phyloP scores from a whole-genome alignment of 2,113 vertebrate species.

The Phoxinus phoxinus region DNA sequence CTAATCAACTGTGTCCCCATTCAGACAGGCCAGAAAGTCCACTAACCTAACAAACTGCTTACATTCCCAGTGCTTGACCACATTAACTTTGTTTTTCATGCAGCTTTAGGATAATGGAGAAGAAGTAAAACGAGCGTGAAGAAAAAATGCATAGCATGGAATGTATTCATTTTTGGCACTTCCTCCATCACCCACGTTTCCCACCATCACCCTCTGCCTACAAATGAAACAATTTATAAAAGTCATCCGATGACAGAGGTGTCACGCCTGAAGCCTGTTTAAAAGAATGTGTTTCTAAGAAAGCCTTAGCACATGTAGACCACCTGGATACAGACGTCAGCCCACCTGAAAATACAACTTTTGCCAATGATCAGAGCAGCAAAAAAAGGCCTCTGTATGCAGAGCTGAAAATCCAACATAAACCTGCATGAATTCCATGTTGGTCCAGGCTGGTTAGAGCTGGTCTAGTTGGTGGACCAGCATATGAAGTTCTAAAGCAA shows the following conservation, averaged over 20 bases:
- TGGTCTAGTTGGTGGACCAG: too few species aligned
- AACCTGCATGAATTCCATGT: too few species aligned
- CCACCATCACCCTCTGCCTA: slow-evolving; percentile 30
- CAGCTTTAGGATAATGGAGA: slow-evolving; percentile 10
- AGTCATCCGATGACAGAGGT: slow-evolving; percentile 37
- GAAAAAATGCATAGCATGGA: slow-evolving; percentile 13
- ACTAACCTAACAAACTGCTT: slow-evolving; percentile 20
- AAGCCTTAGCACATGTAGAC: slow-evolving; percentile 21
- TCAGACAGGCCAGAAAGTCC: neutral
- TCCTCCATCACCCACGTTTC: neutral
- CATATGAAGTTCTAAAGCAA: too few species aligned
- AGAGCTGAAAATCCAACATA: too few species aligned
- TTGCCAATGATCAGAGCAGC: slow-evolving; percentile 1
- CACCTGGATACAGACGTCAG: slow-evolving; percentile 40
- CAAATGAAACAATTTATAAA: slow-evolving; percentile 31
- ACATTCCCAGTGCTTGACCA: slow-evolving; percentile 10
- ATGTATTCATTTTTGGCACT: slow-evolving; percentile 13
- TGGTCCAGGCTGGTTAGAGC: too few species aligned
- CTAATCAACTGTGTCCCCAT: slow-evolving; percentile 25
- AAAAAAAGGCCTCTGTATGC: slow-evolving; percentile 3
- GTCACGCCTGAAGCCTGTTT: slow-evolving; percentile 16
- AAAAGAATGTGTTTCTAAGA: slow-evolving; percentile 32
- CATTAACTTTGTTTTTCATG: slow-evolving; percentile 17
- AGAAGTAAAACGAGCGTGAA: neutral
- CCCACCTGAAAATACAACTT: slow-evolving; percentile 35